Percentiles rank a stretch among this genome's conserved stretches.
These are phyloP conservation scores for Heterochromis multidens DNA, from an alignment of 2,113 vertebrate genomes.

Conservation along the genomic window DNA sequence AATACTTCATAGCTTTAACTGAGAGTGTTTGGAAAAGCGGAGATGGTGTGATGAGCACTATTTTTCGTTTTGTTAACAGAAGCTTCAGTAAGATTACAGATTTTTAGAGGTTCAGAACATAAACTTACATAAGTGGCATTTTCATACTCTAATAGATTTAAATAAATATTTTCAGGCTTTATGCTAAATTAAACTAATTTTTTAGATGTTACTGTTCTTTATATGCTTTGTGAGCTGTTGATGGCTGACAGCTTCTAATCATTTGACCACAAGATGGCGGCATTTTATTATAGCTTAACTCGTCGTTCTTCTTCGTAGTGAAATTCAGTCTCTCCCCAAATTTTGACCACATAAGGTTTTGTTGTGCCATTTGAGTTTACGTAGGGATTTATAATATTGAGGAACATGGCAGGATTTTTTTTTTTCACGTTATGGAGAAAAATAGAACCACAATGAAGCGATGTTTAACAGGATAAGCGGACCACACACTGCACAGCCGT, in stretches of 20 bases:
- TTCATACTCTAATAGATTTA: neutral
- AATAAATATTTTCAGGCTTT: fast-evolving
- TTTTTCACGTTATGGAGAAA: neutral
- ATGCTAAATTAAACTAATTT: neutral
- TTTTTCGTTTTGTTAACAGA: neutral
- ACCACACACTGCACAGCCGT: constrained; percentile 17
- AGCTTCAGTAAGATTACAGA: neutral
- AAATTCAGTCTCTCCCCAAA: neutral
- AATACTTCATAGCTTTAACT: neutral
- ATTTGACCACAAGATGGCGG: constrained; percentile 34
- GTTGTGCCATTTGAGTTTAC: neutral
- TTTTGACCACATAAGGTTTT: neutral
- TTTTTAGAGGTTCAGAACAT: neutral
- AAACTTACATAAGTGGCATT: neutral
- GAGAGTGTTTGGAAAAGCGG: fast-evolving
- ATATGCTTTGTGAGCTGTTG: neutral
- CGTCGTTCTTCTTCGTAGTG: fast-evolving
- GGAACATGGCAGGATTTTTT: neutral
- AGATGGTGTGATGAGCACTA: neutral
- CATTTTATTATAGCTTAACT: neutral
- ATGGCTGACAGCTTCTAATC: fast-evolving
- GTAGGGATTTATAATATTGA: no score
- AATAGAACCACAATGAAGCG: neutral
- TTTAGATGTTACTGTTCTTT: neutral
- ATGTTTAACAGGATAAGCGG: neutral